These are phyloP conservation scores for Antechinus stuartii DNA, from an alignment of 2,113 vertebrate genomes.

Conservation along the genomic window DNA sequence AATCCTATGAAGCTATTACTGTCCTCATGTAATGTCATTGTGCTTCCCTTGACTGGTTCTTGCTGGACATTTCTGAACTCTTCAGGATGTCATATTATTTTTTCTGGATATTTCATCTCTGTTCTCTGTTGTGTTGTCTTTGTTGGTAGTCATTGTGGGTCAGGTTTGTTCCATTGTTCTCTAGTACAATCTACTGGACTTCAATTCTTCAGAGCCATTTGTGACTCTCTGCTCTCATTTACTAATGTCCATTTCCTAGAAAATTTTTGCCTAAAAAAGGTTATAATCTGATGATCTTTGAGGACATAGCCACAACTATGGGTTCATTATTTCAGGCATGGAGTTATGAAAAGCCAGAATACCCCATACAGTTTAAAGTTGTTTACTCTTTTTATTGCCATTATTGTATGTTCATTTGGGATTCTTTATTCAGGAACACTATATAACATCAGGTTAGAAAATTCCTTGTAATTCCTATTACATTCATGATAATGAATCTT, in stretches of 20 bases:
- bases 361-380: background rate
- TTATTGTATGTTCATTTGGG: background rate
- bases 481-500: background rate
- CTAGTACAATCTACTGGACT: background rate
- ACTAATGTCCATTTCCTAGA: background rate
- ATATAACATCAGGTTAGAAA: background rate
- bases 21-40: background rate
- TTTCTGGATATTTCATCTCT: background rate
- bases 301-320: background rate
- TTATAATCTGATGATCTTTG: background rate
- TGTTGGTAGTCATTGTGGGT: background rate
- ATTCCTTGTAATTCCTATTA: background rate
- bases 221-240: background rate
- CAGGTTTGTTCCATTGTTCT: background rate
- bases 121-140: background rate
- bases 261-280: background rate
- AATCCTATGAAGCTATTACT: background rate
- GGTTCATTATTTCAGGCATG: background rate
- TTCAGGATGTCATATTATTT: background rate
- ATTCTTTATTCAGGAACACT: background rate
- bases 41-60: background rate
- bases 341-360: background rate
- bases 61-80: background rate
- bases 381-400: background rate
- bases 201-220: background rate